Conservation (phyloP, 2,888 invertebrate genomes). For the Lasioglossum vierecki region DNA sequence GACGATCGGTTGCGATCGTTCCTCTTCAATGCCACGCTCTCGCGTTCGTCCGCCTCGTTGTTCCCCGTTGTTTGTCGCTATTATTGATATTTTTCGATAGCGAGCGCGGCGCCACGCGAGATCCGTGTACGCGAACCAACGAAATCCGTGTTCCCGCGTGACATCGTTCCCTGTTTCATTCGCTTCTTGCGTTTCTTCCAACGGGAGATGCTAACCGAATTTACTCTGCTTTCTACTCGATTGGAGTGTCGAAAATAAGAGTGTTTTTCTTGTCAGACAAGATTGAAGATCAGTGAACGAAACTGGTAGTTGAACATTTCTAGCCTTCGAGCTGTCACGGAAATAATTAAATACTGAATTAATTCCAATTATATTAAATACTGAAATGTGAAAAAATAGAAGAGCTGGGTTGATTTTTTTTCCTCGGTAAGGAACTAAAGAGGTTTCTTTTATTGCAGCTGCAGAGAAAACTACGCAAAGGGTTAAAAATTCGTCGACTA, state of each 20-base stretch:
- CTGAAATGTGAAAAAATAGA: background rate
- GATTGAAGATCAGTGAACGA: background rate
- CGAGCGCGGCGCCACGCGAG: constrained; percentile 42
- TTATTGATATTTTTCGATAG: constrained; percentile 73
- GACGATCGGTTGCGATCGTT: constrained; percentile 28
- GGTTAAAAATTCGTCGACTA: background rate
- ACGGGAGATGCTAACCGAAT: background rate
- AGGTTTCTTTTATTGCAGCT: too few relatives aligned
- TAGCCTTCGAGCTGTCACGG: background rate
- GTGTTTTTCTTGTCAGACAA: background rate
- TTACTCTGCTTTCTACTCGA: background rate
- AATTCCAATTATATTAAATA: background rate
- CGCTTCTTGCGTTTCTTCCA: background rate
- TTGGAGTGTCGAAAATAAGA: background rate
- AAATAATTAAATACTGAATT: background rate
- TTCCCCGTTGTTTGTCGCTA: constrained; percentile 62
- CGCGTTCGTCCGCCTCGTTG: constrained; percentile 23
- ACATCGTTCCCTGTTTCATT: background rate
- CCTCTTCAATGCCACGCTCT: constrained; percentile 14
- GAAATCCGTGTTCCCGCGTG: background rate
- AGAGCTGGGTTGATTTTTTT: background rate
- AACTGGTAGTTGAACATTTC: too few relatives aligned
- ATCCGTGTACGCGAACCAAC: constrained; percentile 37
- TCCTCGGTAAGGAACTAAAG: too few relatives aligned
- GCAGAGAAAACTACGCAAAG: too few relatives aligned